A percentile compares a stretch with the other conserved stretches of the same genome.
These are phyloP conservation scores for Muricea muricata DNA, from an alignment of 92 coral and sea anemone species.

Conservation along the genomic window DNA sequence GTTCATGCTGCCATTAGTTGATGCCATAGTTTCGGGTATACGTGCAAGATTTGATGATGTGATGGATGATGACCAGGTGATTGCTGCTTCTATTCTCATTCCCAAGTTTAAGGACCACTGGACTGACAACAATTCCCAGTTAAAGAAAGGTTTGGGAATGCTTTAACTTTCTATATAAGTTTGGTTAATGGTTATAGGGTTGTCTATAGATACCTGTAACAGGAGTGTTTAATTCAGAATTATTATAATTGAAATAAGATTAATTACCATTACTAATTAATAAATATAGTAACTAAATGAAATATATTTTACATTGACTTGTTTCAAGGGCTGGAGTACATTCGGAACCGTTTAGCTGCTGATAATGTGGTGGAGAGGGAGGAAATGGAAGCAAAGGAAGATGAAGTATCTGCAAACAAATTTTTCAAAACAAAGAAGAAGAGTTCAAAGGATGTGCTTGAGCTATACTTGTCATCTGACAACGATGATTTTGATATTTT, in stretches of 20 bases:
- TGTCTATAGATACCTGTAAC: background rate
- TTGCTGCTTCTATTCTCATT: constrained; percentile 15
- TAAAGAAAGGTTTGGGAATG: constrained; percentile 4
- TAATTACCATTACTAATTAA: background rate
- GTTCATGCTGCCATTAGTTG: constrained; percentile 17
- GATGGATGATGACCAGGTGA: constrained; percentile 17
- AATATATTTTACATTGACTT: constrained; percentile 8
- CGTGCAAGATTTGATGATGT: constrained; percentile 18
- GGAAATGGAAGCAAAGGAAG: constrained; percentile 12
- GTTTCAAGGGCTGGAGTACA: constrained; percentile 13
- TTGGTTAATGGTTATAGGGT: background rate
- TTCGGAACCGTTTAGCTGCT: constrained; percentile 9
- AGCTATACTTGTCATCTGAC: constrained; percentile 17
- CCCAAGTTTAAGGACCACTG: constrained; percentile 23
- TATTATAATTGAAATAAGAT: constrained; percentile 10
- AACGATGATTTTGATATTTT: constrained; percentile 18
- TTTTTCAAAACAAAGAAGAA: constrained; percentile 15
- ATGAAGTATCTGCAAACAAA: constrained; percentile 13
- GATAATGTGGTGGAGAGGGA: constrained; percentile 6
- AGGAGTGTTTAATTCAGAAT: constrained; percentile 3
- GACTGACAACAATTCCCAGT: constrained; percentile 10
- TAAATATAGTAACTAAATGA: background rate
- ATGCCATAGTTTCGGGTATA: constrained; percentile 5
- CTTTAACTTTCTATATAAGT: background rate
- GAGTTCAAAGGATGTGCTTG: constrained; percentile 15